Base-by-base conservation (phyloP, 2,113 vertebrate genomes). In the Montifringilla adamsi region DNA sequence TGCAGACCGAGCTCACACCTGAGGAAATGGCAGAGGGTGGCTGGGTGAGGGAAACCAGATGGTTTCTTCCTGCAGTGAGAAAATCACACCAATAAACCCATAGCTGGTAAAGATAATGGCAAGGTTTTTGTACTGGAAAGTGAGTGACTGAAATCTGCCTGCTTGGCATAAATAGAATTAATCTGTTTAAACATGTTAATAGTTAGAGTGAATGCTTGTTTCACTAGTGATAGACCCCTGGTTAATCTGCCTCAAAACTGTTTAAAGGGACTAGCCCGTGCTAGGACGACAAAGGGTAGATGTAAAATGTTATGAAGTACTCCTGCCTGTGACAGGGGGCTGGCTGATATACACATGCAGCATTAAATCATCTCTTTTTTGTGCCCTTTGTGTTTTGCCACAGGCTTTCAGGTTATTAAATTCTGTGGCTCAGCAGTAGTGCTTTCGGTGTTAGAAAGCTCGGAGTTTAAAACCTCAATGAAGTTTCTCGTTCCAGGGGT, bases 401-500 rank as follows among this genome's bases (percentile, higher is more conserved):
- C 27, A 43, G 74, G 84, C 70, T 92, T 92, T 85, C 70, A 55
- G 12, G 53, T 93, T 94, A 87, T 92, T 89, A 73, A 72, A 66
- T 75, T 87, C 33, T 62, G 53, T 91, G 43, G 58, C 89, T 89
- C 58, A 83, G 74, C 50, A 77, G 58, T 43, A 44, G 24, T 2
- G 1, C 52, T 86, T 58, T 60, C 89, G 55, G 53, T 77, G 58
- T 68, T 79, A 81, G 55, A 83, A 90, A 84, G 47, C 69, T 87
- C 14, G 1, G 26, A 62, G 73, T 82, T 78, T 89, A 76, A 76
- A 83, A 82, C 67, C 58, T 89, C 80, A 63, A 2, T 90, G 79
- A 81, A 84, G 56, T 83, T 94, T 91, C 69, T 82, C 58, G 59
- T 94, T 93, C n/a, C 74, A 63, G 55, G 37, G 69, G 62, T 90